Evolutionary conservation across 2,113 vertebrate genomes (phyloP).

Genomic region (Kryptolebias marmoratus): DNA sequence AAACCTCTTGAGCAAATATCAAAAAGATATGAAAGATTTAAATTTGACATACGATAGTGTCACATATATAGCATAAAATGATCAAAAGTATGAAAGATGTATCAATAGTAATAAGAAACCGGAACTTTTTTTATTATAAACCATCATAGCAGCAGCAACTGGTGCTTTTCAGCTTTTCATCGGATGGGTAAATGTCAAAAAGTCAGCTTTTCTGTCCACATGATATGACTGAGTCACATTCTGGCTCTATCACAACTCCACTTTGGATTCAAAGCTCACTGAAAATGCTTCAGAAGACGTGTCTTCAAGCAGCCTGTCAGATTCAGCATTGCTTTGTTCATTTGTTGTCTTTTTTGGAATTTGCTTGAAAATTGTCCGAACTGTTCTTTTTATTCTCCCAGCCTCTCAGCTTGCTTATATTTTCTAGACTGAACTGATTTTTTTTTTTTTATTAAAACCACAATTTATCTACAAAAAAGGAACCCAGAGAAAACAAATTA

Average conservation of each 20-base stretch:
- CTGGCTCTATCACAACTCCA: slow-evolving; percentile 34
- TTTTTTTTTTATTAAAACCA: slow-evolving; percentile 3
- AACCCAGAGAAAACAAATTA: neutral
- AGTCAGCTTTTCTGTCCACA: slow-evolving; percentile 1
- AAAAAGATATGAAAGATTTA: neutral
- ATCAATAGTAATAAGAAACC: slow-evolving; percentile 1
- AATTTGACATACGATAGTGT: neutral
- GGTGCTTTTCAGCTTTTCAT: slow-evolving; percentile 22
- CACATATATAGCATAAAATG: neutral
- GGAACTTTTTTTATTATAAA: slow-evolving; percentile 7
- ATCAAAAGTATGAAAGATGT: slow-evolving; percentile 1
- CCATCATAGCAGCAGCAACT: neutral
- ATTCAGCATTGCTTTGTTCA: slow-evolving; percentile 47
- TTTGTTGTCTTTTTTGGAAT: slow-evolving; percentile 29
- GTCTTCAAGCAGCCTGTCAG: slow-evolving; percentile 44
- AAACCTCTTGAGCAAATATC: neutral
- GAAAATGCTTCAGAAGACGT: slow-evolving; percentile 47
- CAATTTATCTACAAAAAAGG: neutral
- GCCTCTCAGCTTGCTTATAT: neutral
- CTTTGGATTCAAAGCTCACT: slow-evolving; percentile 42
- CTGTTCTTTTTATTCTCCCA: neutral
- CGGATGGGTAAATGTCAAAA: slow-evolving; percentile 31
- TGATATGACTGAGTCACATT: slow-evolving; percentile 34
- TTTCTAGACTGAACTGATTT: slow-evolving; percentile 3
- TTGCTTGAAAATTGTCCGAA: slow-evolving; percentile 11